A percentile compares a stretch with the other conserved stretches of the same genome.
Conservation (phyloP, 2,113 vertebrate species). For the Amblyornis subalaris region DNA sequence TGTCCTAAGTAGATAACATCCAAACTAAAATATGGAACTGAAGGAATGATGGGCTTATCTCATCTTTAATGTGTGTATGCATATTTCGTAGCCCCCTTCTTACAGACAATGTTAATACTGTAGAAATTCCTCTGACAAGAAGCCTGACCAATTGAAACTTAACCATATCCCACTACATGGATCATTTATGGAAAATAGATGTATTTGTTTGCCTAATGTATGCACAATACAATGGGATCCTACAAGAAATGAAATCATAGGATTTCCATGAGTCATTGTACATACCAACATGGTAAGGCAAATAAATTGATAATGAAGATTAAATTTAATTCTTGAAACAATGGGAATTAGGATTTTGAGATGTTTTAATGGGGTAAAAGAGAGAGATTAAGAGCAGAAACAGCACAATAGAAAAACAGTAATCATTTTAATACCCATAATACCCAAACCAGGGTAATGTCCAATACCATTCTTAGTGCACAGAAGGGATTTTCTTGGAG, state of each 20-base stretch:
- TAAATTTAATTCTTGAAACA: not conserved
- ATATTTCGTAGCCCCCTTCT: not conserved
- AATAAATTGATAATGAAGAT: not conserved
- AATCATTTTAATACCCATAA: too few species aligned
- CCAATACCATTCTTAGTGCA: rapidly evolving
- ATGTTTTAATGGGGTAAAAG: not conserved
- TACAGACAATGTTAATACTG: not conserved
- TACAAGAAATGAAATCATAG: not conserved
- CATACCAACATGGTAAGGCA: not conserved
- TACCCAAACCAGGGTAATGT: not conserved
- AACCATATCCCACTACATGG: too few species aligned
- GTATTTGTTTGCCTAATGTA: not conserved
- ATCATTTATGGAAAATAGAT: not conserved
- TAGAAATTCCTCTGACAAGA: not conserved
- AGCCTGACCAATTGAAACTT: not conserved
- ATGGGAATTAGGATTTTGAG: not conserved
- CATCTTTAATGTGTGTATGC: not conserved
- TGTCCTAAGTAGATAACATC: not conserved
- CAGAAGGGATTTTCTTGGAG: not conserved
- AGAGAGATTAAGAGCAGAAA: not conserved
- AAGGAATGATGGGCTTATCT: not conserved
- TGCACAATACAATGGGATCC: not conserved
- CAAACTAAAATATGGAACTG: not conserved
- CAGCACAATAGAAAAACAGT: not conserved
- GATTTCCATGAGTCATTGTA: not conserved